Base-by-base conservation (phyloP, 2,888 invertebrate genomes). In the Mesorhabditis sp. region DNA sequence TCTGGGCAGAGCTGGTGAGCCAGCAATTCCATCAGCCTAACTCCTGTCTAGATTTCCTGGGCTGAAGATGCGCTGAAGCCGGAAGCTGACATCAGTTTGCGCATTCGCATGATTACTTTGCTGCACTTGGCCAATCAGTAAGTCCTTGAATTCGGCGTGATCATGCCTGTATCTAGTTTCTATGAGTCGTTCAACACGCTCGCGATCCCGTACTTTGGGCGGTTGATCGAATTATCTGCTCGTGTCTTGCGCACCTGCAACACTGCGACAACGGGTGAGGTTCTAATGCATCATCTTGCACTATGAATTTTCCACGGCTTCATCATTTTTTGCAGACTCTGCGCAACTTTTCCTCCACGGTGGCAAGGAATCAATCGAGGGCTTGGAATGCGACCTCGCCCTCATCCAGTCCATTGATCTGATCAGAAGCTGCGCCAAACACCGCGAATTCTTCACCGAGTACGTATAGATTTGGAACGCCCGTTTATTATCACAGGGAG, bases 121-220 rank as follows among this genome's bases (percentile, higher is more conserved):
- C 80, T 81, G 71, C 74, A 77, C 72, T 79, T 83, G 64, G 79
- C 79, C 13, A 83, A 82, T 69, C 62, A 70, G 77, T 77, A 45
- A 13, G 69, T 58, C 15, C 66, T 66, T 69, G n/a, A 15, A 43
- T 67, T 43, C n/a, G 4, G 4, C 13, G 44, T 13, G 45, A n/a
- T 44, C 41, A 42, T 43, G n/a, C 3, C 61, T 3, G 41, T 63
- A n/a, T 77, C 67, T 66, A 77, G 78, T 13, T 78, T 83, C 66
- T 82, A 82, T 71, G 70, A 75, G 13, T 65, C 75, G 4, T 83
- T 76, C 76, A 80, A 82, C 66, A 78, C 76, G 41, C 67, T 83
- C 15, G 79, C 83, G 13, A 70, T 83, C 44, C 80, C 83, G 4
- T 80, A 80, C 67, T 83, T 83, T 62, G 73, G 74, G 43, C 69